These are phyloP conservation scores for Virgularia gustaviana DNA, from an alignment of 92 coral and sea anemone species.

Conservation along the genomic window DNA sequence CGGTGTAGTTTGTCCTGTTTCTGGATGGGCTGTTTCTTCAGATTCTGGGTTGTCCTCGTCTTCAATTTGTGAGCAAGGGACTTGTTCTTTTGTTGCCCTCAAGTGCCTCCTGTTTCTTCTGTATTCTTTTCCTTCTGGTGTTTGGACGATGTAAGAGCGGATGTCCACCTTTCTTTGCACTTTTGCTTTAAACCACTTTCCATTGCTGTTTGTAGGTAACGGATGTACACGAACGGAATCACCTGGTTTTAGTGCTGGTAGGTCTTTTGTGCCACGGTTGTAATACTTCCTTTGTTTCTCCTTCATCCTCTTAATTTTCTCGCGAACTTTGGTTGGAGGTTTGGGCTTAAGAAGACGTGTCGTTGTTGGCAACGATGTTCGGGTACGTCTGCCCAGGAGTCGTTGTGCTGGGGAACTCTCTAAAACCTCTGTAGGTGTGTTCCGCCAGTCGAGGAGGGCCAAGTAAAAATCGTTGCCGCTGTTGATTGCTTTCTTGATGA, in stretches of 20 bases:
- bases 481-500: background rate
- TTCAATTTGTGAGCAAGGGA: background rate
- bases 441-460: background rate
- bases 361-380: background rate
- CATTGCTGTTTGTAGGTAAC: slow-evolving; percentile 12
- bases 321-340: background rate
- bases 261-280: slow-evolving; percentile 1
- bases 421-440: background rate
- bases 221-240: background rate
- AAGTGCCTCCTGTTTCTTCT: slow-evolving; percentile 55
- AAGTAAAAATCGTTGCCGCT: background rate
- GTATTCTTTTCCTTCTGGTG: slow-evolving; percentile 54
- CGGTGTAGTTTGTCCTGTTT: background rate
- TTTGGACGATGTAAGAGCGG: slow-evolving; percentile 54
- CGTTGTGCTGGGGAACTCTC: background rate
- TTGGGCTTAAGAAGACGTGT: background rate
- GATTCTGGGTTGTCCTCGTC: background rate
- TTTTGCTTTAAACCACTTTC: slow-evolving; percentile 57
- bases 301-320: background rate
- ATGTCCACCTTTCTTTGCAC: slow-evolving; percentile 23
- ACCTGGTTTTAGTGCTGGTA: background rate
- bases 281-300: background rate
- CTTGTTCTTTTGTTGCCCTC: background rate
- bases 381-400: slow-evolving; percentile 1
- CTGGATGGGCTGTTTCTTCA: background rate